Conservation (phyloP, 1,140 invertebrate species). For the Drosophila burlai region DNA sequence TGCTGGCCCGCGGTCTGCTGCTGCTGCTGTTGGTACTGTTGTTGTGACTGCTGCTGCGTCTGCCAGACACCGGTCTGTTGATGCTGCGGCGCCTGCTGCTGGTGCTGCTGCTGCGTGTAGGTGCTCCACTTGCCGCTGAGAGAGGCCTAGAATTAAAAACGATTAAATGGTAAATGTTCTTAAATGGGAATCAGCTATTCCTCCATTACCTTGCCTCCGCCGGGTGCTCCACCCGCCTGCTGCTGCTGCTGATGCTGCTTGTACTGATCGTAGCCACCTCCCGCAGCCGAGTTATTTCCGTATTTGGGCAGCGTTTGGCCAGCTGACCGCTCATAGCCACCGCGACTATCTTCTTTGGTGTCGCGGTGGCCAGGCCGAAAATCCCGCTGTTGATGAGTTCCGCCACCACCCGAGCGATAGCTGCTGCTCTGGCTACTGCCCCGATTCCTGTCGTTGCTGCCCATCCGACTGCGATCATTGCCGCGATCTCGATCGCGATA, state of each 20-base stretch:
- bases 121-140: constrained; percentile 79
- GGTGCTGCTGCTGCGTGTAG: constrained; percentile 60
- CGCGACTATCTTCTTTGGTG: constrained; percentile 85
- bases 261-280: constrained; percentile 73
- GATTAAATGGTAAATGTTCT: neutral
- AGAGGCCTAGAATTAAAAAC: constrained; percentile 37
- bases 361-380: constrained; percentile 85
- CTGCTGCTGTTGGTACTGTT: constrained; percentile 65
- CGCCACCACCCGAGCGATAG: constrained; percentile 77
- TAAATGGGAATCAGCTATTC: too few relatives aligned
- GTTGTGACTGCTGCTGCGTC: constrained; percentile 60
- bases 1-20: constrained; percentile 71
- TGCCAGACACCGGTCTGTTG: constrained; percentile 65
- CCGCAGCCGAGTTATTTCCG: constrained; percentile 60
- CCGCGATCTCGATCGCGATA: constrained; percentile 85
- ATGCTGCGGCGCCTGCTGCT: constrained; percentile 68
- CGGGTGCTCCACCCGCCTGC: constrained; percentile 58
- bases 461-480: constrained; percentile 84
- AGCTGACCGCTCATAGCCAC: constrained; percentile 84
- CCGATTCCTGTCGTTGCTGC: constrained; percentile 69
- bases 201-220: constrained; percentile 50
- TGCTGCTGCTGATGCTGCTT: constrained; percentile 70
- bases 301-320: constrained; percentile 70
- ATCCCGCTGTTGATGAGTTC: constrained; percentile 83
- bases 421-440: constrained; percentile 70